phyloP scores from a whole-genome alignment of 1,140 invertebrate genomes.

The Hyles vespertilio region DNA sequence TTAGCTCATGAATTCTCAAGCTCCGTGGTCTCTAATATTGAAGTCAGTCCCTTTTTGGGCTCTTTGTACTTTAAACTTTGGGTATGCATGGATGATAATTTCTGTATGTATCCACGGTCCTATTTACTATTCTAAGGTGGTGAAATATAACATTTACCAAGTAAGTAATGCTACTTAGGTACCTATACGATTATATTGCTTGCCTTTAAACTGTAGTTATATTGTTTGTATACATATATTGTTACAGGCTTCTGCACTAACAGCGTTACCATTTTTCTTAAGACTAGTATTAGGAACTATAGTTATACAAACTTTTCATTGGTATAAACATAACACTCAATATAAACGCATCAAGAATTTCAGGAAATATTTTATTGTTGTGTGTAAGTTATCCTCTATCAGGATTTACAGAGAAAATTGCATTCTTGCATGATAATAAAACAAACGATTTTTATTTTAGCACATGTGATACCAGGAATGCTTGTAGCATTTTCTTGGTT shows the following conservation, averaged over 20 bases:
- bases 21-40: conserved; percentile 57
- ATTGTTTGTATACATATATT: not conserved
- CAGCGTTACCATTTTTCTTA: conserved; percentile 57
- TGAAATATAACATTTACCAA: conserved; percentile 49
- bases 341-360: conserved; percentile 41
- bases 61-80: conserved; percentile 57
- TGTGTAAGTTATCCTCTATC: conserved; percentile 45
- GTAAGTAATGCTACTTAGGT: conserved; percentile 32
- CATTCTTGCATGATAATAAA: not conserved
- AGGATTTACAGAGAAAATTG: not conserved
- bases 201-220: too few species aligned
- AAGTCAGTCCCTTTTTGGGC: conserved; percentile 59
- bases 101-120: conserved; percentile 57
- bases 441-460: conserved; percentile 20
- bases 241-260: conserved; percentile 51
- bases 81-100: conserved; percentile 66
- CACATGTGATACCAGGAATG: conserved; percentile 58
- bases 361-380: conserved; percentile 57
- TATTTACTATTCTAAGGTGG: conserved; percentile 48
- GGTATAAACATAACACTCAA: conserved; percentile 45
- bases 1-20: conserved; percentile 53
- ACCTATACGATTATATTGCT: too few species aligned
- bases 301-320: conserved; percentile 54
- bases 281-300: conserved; percentile 55
- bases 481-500: conserved; percentile 42